phyloP scores from a whole-genome alignment of 2,888 invertebrate genomes.

The Agrotis segetum region DNA sequence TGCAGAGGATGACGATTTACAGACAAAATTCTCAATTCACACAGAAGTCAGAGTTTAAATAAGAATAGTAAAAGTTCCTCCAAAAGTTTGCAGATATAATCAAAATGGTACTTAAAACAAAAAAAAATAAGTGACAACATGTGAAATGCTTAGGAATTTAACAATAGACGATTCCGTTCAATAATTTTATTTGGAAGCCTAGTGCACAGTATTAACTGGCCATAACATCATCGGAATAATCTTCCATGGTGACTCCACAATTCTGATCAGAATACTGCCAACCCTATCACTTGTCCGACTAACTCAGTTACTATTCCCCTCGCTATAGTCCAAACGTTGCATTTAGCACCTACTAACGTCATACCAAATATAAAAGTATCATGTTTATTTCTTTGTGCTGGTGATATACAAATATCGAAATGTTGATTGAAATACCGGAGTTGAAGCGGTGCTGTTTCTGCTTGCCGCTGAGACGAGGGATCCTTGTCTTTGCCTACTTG shows the following conservation, averaged over 20 bases:
- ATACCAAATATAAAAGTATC: constrained; percentile 9
- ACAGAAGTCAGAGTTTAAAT: background rate
- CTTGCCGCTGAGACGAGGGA: constrained; percentile 55
- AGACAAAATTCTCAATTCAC: background rate
- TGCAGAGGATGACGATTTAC: background rate
- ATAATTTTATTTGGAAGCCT: background rate
- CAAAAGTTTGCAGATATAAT: background rate
- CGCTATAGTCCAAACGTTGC: constrained; percentile 35
- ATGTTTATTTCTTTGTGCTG: constrained; percentile 25
- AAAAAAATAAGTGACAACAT: background rate
- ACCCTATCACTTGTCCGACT: constrained; percentile 34
- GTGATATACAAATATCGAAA: constrained; percentile 17
- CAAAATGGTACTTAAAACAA: too few species aligned
- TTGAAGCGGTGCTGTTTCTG: constrained; percentile 60
- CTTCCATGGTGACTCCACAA: background rate
- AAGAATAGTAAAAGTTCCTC: background rate
- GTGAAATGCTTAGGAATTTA: background rate
- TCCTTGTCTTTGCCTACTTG: constrained; percentile 55
- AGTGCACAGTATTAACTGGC: background rate
- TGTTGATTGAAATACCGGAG: constrained; percentile 59
- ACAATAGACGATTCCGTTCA: too few species aligned
- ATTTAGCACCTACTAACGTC: constrained; percentile 15
- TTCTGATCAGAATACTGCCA: constrained; percentile 8
- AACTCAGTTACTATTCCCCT: constrained; percentile 40
- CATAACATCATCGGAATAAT: too few species aligned